Percentiles rank a stretch among this genome's conserved stretches.
These are phyloP conservation scores for Teleogryllus oceanicus DNA, from an alignment of 2,888 invertebrate genomes.

Conservation along the genomic window DNA sequence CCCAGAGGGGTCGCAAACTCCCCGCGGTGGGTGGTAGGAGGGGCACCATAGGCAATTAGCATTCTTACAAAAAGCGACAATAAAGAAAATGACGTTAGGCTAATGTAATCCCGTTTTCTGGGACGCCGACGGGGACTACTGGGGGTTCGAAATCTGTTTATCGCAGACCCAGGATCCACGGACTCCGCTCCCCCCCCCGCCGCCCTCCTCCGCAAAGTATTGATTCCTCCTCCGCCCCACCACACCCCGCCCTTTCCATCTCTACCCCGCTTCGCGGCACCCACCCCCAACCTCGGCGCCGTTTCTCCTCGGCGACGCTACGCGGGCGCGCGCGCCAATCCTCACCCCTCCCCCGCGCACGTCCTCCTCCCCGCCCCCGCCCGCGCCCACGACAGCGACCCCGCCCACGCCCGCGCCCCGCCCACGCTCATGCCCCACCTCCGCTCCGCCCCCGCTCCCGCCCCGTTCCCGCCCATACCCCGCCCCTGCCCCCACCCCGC, in stretches of 20 bases:
- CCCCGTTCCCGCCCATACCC: no score
- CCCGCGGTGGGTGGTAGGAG: background rate
- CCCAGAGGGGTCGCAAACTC: no score
- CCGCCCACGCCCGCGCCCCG: no score
- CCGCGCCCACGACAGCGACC: no score
- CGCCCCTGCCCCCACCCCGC: background rate
- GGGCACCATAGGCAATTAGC: background rate
- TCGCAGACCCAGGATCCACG: background rate
- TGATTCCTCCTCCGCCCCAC: background rate
- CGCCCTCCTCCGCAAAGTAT: background rate
- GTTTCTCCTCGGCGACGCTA: background rate
- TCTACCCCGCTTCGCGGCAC: background rate
- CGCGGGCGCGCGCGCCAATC: background rate
- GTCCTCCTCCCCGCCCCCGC: no score
- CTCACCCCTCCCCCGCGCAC: background rate
- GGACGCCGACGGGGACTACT: background rate
- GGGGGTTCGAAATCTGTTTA: conserved; percentile 18
- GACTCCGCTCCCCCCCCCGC: background rate
- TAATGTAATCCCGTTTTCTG: background rate
- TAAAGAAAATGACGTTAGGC: background rate
- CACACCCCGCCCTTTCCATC: background rate
- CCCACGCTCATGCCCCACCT: background rate
- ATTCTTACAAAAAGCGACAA: conserved; percentile 18
- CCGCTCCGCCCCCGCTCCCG: background rate
- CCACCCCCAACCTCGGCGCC: background rate